These are phyloP conservation scores for Barbus barbus DNA, from an alignment of 2,113 vertebrate genomes.

Conservation along the genomic window DNA sequence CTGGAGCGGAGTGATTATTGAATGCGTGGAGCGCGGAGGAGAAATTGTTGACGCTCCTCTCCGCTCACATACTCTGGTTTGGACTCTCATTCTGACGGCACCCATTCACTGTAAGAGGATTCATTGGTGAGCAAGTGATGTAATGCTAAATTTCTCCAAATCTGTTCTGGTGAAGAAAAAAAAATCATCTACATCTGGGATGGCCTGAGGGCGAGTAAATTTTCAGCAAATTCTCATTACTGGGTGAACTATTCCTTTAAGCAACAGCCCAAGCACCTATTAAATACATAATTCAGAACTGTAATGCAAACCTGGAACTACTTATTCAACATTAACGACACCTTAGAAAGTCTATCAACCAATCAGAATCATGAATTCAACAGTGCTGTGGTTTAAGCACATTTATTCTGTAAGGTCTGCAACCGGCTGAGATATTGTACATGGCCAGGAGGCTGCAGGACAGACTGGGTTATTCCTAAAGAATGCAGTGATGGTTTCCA, in stretches of 20 bases:
- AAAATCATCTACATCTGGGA: background rate
- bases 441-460: background rate
- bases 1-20: no score
- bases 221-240: no score
- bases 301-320: background rate
- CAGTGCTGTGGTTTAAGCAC: no score
- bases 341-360: background rate
- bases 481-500: slow-evolving; percentile 30
- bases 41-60: no score
- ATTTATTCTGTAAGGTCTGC: no score
- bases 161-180: background rate
- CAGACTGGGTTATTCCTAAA: slow-evolving; percentile 11
- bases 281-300: background rate
- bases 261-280: background rate
- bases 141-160: background rate
- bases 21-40: no score
- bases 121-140: background rate
- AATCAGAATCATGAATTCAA: background rate
- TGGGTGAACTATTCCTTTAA: background rate
- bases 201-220: background rate
- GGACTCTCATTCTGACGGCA: background rate
- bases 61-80: no score
- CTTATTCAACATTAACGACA: background rate
- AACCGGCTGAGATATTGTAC: background rate
- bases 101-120: background rate